Percentiles rank a stretch among this genome's conserved stretches.
Evolutionary conservation across 2,113 vertebrate species (phyloP).

Genomic region (Nesogale talazaci): DNA sequence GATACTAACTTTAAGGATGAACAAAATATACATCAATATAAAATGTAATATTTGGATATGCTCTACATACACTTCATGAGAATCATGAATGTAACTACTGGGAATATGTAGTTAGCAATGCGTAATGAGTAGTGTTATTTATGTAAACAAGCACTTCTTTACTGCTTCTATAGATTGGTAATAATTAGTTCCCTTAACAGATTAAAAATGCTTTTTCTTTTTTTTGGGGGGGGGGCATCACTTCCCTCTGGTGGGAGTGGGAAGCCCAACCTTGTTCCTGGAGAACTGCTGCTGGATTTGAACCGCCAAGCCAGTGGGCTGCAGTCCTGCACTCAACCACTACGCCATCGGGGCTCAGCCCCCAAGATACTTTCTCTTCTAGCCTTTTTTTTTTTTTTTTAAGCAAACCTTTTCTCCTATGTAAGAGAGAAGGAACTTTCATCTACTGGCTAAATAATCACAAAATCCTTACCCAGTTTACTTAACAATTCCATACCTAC

Average conservation of each 20-base stretch:
- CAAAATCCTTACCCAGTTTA: slow-evolving; percentile 8
- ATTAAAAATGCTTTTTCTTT: slow-evolving; percentile 42
- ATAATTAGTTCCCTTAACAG: slow-evolving; percentile 18
- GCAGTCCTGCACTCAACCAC: too few relatives aligned
- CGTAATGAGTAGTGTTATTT: not conserved
- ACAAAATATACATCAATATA: not conserved
- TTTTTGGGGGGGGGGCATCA: too few relatives aligned
- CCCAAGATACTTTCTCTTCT: slow-evolving; percentile 1
- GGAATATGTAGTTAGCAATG: not conserved
- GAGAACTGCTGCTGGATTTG: too few relatives aligned
- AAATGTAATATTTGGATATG: too few relatives aligned
- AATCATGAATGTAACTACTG: not conserved
- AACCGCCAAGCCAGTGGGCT: too few relatives aligned
- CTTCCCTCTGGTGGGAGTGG: too few relatives aligned
- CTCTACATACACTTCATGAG: too few relatives aligned
- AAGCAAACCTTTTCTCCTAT: not conserved
- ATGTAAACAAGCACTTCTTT: not conserved
- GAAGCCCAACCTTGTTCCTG: too few relatives aligned
- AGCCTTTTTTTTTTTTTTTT: slow-evolving; percentile 12
- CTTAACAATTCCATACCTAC: not conserved
- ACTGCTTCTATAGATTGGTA: not conserved
- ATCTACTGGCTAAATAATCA: not conserved
- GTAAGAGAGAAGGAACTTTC: slow-evolving; percentile 13
- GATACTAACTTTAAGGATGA: not conserved
- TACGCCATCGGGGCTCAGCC: too few relatives aligned